Evolutionary conservation across 1,140 invertebrate species (phyloP).

Genomic region (Calycopis cecrops): DNA sequence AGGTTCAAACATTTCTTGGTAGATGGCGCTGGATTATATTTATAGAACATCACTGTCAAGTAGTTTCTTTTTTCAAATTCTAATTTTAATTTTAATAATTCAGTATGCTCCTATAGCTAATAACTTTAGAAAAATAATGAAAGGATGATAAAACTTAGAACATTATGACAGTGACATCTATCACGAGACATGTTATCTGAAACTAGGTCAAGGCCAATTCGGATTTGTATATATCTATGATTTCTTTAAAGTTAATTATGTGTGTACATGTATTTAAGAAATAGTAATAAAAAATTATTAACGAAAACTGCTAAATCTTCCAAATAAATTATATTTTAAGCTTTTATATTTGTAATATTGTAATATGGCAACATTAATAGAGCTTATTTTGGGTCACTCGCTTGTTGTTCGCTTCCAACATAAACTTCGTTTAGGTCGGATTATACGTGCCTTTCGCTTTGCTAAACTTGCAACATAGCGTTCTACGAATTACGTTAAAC

Average conservation of each 20-base stretch:
- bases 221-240: too few relatives aligned
- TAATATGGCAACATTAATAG: slow-evolving; percentile 59
- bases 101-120: not conserved
- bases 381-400: slow-evolving; percentile 75
- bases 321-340: slow-evolving; percentile 35
- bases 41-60: too few relatives aligned
- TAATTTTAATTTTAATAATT: not conserved
- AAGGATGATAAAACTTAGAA: too few relatives aligned
- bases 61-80: not conserved
- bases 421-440: slow-evolving; percentile 70
- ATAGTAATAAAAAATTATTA: too few relatives aligned
- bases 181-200: slow-evolving; percentile 41
- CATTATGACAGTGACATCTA: slow-evolving; percentile 24
- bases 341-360: slow-evolving; percentile 47
- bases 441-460: slow-evolving; percentile 73
- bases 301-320: not conserved
- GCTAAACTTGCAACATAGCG: slow-evolving; percentile 70
- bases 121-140: too few relatives aligned
- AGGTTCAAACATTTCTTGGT: too few relatives aligned
- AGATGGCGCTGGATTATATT: too few relatives aligned
- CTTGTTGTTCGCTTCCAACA: slow-evolving; percentile 68
- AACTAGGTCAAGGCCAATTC: slow-evolving; percentile 49
- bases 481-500: slow-evolving; percentile 31
- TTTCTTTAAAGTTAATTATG: too few relatives aligned
- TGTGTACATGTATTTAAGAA: too few relatives aligned